These are phyloP conservation scores for Agapornis roseicollis DNA, from an alignment of 2,113 vertebrate genomes.

Conservation along the genomic window DNA sequence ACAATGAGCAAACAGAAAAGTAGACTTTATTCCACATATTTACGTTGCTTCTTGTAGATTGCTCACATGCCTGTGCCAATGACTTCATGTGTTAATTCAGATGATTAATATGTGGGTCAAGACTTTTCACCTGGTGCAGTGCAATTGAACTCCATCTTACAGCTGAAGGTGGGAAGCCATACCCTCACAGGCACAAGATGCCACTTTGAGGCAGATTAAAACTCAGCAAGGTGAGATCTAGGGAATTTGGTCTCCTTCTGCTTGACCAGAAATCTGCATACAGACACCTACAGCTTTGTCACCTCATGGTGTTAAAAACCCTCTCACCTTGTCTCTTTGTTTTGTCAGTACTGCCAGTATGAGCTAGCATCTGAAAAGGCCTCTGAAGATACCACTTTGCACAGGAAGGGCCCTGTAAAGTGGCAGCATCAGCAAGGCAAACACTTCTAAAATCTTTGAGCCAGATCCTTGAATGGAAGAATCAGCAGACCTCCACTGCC, in stretches of 20 bases:
- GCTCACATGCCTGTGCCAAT: neutral
- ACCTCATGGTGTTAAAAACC: neutral
- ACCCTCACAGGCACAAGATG: neutral
- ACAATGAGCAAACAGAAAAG: neutral
- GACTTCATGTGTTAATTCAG: neutral
- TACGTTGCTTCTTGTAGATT: neutral
- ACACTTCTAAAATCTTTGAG: neutral
- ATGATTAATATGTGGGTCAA: constrained; percentile 4
- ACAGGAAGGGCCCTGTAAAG: neutral
- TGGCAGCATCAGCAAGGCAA: neutral
- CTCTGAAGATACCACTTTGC: neutral
- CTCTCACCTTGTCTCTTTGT: neutral
- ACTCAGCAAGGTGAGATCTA: neutral
- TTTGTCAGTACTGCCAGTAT: neutral
- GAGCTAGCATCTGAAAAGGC: neutral
- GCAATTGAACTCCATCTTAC: neutral
- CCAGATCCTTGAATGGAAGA: neutral
- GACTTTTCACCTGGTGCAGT: neutral
- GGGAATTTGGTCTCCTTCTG: neutral
- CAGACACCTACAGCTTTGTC: neutral
- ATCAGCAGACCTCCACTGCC: neutral
- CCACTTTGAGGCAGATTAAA: neutral
- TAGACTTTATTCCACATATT: neutral
- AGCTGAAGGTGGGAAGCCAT: neutral
- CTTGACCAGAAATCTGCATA: neutral